These are phyloP conservation scores for Neolamprologus ventralis DNA, from an alignment of 2,113 vertebrate genomes.

Conservation along the genomic window DNA sequence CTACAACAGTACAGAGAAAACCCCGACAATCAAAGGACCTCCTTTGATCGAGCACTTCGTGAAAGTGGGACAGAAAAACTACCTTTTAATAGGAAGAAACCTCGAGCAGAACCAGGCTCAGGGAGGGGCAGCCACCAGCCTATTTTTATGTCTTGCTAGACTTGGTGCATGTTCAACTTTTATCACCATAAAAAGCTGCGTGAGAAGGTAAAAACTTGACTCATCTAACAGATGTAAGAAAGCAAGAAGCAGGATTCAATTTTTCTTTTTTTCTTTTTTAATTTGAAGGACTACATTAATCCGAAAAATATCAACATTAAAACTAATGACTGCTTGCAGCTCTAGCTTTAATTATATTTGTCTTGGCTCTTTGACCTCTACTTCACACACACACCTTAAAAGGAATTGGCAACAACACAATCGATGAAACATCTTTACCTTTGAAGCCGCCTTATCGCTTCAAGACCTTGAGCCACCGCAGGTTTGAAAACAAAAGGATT, in stretches of 20 bases:
- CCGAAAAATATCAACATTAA: neutral
- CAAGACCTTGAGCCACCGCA: slow-evolving; percentile 14
- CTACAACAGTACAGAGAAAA: neutral
- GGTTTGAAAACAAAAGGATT: neutral
- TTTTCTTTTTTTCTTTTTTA: neutral
- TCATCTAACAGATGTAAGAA: neutral
- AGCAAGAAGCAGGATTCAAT: neutral
- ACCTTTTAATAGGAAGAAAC: neutral
- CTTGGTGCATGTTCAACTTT: neutral
- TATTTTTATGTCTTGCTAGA: neutral
- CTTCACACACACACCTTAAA: slow-evolving; percentile 1
- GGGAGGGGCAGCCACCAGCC: neutral
- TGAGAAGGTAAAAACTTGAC: neutral
- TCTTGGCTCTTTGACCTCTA: neutral
- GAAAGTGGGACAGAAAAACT: neutral
- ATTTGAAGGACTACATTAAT: neutral
- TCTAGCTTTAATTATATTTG: neutral
- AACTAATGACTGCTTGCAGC: neutral
- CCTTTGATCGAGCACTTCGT: neutral
- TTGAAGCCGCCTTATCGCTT: slow-evolving; percentile 33
- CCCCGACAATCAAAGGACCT: neutral
- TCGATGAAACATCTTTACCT: neutral
- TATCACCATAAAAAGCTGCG: neutral
- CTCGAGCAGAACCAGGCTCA: neutral
- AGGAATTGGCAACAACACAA: slow-evolving; percentile 29